Conservation (phyloP, 2,797 vertebrate genomes). For the Ptychadena robeensis region DNA sequence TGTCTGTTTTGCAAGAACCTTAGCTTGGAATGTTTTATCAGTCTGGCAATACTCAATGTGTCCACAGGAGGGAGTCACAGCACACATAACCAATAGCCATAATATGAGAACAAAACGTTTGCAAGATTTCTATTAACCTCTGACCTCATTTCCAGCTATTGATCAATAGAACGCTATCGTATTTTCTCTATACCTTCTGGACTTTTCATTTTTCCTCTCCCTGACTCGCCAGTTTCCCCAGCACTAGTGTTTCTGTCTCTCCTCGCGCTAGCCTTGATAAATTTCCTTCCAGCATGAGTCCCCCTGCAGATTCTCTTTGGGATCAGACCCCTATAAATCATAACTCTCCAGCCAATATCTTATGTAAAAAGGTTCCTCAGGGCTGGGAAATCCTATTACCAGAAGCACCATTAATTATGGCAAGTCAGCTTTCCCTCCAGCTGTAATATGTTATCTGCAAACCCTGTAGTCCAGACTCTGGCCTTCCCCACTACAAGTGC, state of each 20-base stretch:
- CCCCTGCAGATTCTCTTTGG: constrained; percentile 72
- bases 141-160: constrained; percentile 45
- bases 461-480: constrained; percentile 50
- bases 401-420: constrained; percentile 89
- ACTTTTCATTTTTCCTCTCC: constrained; percentile 47
- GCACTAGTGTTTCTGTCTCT: constrained; percentile 35
- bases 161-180: constrained; percentile 30
- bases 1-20: constrained; percentile 2
- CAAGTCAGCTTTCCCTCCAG: constrained; percentile 70
- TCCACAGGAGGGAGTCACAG: constrained; percentile 35
- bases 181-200: constrained; percentile 40
- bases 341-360: constrained; percentile 74
- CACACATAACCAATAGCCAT: constrained; percentile 4
- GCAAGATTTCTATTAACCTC: constrained; percentile 43
- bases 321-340: constrained; percentile 89
- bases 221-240: constrained; percentile 20
- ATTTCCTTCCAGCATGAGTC: constrained; percentile 78
- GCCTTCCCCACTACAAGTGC: constrained; percentile 32
- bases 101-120: constrained; percentile 31
- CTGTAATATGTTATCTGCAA: constrained; percentile 75
- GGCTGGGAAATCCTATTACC: constrained; percentile 94
- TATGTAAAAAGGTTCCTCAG: constrained; percentile 77
- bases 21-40: neutral
- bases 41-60: constrained; percentile 3
- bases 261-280: constrained; percentile 74